Conservation (phyloP, 2,113 vertebrate species). For the Xiphorhynchus elegans region DNA sequence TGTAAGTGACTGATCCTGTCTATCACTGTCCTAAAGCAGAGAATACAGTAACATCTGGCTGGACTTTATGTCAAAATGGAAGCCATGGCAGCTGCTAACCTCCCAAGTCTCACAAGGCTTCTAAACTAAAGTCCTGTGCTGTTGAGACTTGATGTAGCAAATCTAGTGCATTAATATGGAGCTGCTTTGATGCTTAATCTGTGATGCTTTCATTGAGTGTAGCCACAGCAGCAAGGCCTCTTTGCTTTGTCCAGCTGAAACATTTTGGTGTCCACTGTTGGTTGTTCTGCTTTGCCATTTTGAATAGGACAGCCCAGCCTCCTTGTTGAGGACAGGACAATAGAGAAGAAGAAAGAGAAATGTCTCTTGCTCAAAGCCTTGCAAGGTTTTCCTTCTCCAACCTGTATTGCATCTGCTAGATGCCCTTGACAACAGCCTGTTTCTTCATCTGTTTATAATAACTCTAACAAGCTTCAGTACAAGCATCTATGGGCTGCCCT, state of each 20-base stretch:
- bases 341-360: not conserved
- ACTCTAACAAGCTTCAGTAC: constrained; percentile 36
- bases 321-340: not conserved
- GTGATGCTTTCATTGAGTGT: not conserved
- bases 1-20: not conserved
- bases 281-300: not conserved
- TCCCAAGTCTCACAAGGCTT: not conserved
- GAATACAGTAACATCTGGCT: not conserved
- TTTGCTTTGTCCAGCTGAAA: not conserved
- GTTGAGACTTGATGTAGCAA: not conserved
- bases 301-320: not conserved
- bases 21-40: not conserved
- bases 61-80: not conserved
- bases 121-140: not conserved
- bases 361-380: not conserved
- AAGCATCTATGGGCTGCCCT: constrained; percentile 32
- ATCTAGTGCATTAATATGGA: not conserved
- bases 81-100: not conserved
- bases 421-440: constrained; percentile 31
- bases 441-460: constrained; percentile 70
- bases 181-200: not conserved
- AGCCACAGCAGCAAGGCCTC: not conserved
- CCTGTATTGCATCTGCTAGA: constrained; percentile 11
- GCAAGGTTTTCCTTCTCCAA: not conserved
- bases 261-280: not conserved